These are phyloP conservation scores for Acromyrmex heyeri DNA, from an alignment of 1,140 invertebrate species.

Conservation along the genomic window DNA sequence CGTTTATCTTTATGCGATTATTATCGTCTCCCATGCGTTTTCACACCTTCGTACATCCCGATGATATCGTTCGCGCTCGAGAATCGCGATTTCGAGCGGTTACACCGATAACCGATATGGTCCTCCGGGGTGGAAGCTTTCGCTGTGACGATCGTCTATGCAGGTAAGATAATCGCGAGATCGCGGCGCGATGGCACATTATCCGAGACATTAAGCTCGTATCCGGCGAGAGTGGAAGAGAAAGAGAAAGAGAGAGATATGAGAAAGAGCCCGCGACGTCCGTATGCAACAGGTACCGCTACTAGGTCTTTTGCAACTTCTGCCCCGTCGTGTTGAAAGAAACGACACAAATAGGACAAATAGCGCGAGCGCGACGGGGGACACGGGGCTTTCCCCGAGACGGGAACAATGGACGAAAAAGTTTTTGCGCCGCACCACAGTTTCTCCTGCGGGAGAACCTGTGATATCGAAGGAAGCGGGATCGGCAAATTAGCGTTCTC, in stretches of 20 bases:
- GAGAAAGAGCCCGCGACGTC: slow-evolving; percentile 39
- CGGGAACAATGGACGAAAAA: slow-evolving; percentile 77
- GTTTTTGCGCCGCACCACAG: slow-evolving; percentile 68
- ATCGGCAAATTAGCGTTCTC: slow-evolving; percentile 40
- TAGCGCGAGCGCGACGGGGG: slow-evolving; percentile 9
- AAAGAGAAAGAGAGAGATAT: slow-evolving; percentile 1
- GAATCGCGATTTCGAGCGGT: slow-evolving; percentile 23
- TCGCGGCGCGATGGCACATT: slow-evolving; percentile 57
- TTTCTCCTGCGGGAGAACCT: slow-evolving; percentile 19
- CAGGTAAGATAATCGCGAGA: slow-evolving; percentile 41
- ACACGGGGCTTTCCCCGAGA: slow-evolving; percentile 58
- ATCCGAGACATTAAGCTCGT: slow-evolving; percentile 75
- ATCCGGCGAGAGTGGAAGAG: slow-evolving; percentile 52
- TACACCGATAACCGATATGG: slow-evolving; percentile 19
- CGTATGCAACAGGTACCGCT: slow-evolving; percentile 76
- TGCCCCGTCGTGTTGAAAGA: slow-evolving; percentile 71
- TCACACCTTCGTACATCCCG: not conserved
- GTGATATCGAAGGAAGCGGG: not conserved
- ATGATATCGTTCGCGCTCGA: not conserved
- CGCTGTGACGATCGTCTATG: slow-evolving; percentile 11
- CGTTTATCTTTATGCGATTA: not conserved
- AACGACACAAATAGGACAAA: slow-evolving; percentile 72
- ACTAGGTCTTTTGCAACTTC: slow-evolving; percentile 73
- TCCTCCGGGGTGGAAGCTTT: not conserved
- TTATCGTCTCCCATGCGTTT: not conserved